Evolutionary conservation across 2,888 invertebrate species (phyloP).

Genomic region (Pyrochroa serraticornis): DNA sequence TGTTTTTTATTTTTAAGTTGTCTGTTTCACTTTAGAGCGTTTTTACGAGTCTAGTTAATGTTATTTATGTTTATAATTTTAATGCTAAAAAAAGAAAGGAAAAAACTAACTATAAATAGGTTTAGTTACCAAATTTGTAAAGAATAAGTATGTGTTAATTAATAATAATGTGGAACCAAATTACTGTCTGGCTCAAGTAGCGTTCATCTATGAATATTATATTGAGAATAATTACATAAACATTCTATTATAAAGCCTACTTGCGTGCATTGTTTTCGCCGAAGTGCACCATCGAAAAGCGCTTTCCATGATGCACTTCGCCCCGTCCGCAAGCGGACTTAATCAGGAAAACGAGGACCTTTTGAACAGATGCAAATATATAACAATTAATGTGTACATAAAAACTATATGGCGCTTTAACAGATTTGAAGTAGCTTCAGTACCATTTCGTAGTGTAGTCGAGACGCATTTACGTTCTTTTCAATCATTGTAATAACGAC

Average conservation of each 20-base stretch:
- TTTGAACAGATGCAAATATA: conserved; percentile 40
- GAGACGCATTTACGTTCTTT: conserved; percentile 33
- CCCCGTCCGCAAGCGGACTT: conserved; percentile 25
- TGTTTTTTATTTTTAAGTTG: conserved; percentile 43
- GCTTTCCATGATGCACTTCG: conserved; percentile 27
- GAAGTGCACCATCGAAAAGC: conserved; percentile 28
- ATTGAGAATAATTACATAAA: conserved; percentile 24
- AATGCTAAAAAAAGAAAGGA: conserved; percentile 25
- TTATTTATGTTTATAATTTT: conserved; percentile 52
- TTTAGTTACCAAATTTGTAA: conserved; percentile 46
- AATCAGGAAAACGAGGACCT: conserved; percentile 46
- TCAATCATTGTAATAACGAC: conserved; percentile 36
- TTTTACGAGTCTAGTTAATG: conserved; percentile 47
- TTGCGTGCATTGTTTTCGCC: conserved; percentile 36
- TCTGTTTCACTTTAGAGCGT: conserved; percentile 40
- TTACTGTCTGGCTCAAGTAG: conserved; percentile 53
- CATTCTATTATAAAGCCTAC: conserved; percentile 35
- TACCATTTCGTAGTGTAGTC: conserved; percentile 46
- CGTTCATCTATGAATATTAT: conserved; percentile 37
- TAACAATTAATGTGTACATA: conserved; percentile 51
- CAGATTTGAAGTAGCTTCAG: conserved; percentile 47
- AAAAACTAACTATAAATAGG: conserved; percentile 31
- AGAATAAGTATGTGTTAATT: conserved; percentile 44
- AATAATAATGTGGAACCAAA: conserved; percentile 50
- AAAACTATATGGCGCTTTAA: conserved; percentile 51